Conservation (phyloP, 2,797 vertebrate species). For the Sebastes kiyomatsui region DNA sequence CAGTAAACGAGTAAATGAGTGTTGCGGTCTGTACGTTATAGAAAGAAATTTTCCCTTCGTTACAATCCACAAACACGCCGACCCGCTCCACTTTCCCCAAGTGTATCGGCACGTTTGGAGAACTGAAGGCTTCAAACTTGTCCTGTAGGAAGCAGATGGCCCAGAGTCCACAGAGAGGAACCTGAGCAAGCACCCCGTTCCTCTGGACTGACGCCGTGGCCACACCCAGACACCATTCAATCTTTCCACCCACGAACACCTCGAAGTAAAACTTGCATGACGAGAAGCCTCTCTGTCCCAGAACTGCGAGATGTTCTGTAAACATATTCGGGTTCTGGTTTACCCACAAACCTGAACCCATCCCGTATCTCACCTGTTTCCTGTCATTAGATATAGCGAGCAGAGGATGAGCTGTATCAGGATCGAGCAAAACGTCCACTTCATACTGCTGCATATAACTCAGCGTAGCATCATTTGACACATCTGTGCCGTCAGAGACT, state of each 20-base stretch:
- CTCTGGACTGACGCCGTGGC: constrained; percentile 41
- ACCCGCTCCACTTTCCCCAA: constrained; percentile 45
- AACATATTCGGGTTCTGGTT: constrained; percentile 27
- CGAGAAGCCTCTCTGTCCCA: constrained; percentile 41
- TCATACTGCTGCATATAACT: constrained; percentile 29
- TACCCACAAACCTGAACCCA: not conserved
- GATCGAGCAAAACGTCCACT: constrained; percentile 43
- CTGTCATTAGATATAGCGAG: constrained; percentile 40
- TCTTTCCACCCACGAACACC: constrained; percentile 58
- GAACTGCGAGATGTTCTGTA: constrained; percentile 26
- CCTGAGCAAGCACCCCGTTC: not conserved
- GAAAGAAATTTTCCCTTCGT: constrained; percentile 42
- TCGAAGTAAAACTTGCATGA: constrained; percentile 61
- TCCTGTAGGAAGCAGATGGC: constrained; percentile 49
- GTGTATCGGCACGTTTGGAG: constrained; percentile 10
- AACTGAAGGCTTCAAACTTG: constrained; percentile 45
- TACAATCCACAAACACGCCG: constrained; percentile 64
- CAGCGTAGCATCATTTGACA: not conserved
- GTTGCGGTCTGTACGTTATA: constrained; percentile 25
- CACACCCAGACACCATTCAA: constrained; percentile 63
- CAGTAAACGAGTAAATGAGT: constrained; percentile 43
- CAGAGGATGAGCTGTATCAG: constrained; percentile 40
- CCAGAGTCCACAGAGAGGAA: constrained; percentile 45
- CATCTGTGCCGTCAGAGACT: not conserved
- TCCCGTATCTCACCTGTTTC: constrained; percentile 46